phyloP scores from a whole-genome alignment of 53 echinoderm and acorn worm species.

The Echinarachnius parma region DNA sequence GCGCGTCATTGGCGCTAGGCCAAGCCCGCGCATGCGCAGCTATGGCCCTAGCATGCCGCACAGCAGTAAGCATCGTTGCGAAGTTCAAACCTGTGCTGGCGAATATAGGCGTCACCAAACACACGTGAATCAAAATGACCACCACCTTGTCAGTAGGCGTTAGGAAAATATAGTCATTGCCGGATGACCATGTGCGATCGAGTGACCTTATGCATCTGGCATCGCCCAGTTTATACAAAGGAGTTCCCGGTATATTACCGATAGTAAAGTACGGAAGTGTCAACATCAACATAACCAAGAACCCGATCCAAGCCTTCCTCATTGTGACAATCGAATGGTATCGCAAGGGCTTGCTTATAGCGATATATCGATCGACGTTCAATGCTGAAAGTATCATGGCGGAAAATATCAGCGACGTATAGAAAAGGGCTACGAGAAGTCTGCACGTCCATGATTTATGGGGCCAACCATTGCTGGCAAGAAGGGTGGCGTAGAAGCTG shows the following conservation, averaged over 20 bases:
- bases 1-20: too few relatives aligned
- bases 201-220: too few relatives aligned
- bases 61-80: neutral
- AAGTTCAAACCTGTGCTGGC: neutral
- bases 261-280: neutral
- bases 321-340: neutral
- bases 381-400: neutral
- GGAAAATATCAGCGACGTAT: too few relatives aligned
- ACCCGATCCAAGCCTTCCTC: too few relatives aligned
- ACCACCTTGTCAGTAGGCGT: neutral
- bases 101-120: neutral
- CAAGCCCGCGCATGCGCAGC: constrained; percentile 1
- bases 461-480: too few relatives aligned
- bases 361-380: constrained; percentile 12
- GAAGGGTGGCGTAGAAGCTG: too few relatives aligned
- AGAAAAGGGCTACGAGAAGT: too few relatives aligned
- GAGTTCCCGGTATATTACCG: neutral
- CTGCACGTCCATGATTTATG: too few relatives aligned
- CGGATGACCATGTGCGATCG: too few relatives aligned
- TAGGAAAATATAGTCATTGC: too few relatives aligned
- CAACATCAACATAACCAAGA: too few relatives aligned
- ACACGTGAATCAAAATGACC: neutral
- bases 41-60: neutral
- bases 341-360: constrained; percentile 4
- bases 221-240: neutral